Conservation (phyloP, 2,888 invertebrate species). For the Drosophila rubida region DNA sequence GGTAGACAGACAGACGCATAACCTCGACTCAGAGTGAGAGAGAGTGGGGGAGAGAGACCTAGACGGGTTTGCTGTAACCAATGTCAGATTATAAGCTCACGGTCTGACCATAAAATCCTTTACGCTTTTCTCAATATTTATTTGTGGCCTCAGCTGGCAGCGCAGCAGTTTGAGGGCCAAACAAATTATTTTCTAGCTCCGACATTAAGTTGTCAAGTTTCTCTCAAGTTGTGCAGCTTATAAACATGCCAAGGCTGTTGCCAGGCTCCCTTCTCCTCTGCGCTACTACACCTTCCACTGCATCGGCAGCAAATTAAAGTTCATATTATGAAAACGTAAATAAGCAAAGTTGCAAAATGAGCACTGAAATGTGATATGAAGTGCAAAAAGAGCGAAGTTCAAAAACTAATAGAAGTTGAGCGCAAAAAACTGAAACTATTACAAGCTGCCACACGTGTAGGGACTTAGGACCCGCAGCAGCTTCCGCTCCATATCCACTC, state of each 20-base stretch:
- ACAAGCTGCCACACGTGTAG: slow-evolving; percentile 59
- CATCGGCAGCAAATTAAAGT: slow-evolving; percentile 24
- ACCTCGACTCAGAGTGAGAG: background rate
- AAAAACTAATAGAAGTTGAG: slow-evolving; percentile 35
- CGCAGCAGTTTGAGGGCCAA: slow-evolving; percentile 39
- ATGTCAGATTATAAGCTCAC: slow-evolving; percentile 58
- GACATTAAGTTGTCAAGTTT: slow-evolving; percentile 71
- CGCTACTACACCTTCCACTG: background rate
- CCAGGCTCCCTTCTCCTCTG: background rate
- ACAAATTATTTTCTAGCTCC: slow-evolving; percentile 66
- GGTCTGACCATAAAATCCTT: slow-evolving; percentile 63
- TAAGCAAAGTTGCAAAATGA: slow-evolving; percentile 32
- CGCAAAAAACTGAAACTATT: slow-evolving; percentile 35
- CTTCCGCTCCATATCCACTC: slow-evolving; percentile 35
- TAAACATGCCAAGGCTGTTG: slow-evolving; percentile 21
- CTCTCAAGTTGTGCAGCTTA: slow-evolving; percentile 27
- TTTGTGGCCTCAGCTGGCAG: slow-evolving; percentile 64
- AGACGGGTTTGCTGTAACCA: slow-evolving; percentile 44
- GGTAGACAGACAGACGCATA: background rate
- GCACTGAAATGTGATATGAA: slow-evolving; percentile 56
- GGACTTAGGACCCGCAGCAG: slow-evolving; percentile 57
- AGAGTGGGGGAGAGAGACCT: background rate
- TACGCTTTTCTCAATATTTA: slow-evolving; percentile 66
- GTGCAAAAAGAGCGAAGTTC: slow-evolving; percentile 3
- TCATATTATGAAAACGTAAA: slow-evolving; percentile 27